Evolutionary conservation across 2,888 invertebrate genomes (phyloP), one percentile per base, ranked within the genome.

Genomic region (Diaphora mendica): DNA sequence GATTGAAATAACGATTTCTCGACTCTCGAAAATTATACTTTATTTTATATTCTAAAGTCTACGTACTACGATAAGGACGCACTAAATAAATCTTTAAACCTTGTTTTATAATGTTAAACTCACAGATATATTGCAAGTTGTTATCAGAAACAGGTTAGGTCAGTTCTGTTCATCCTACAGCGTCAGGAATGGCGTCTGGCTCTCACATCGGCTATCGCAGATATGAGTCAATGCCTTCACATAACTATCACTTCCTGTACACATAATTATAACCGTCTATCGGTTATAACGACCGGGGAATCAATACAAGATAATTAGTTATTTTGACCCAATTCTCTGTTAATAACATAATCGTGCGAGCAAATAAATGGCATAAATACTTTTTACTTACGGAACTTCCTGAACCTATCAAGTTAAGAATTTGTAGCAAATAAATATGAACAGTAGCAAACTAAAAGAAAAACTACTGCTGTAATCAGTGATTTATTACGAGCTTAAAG

Each of bases 171-270:
- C 15, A 35, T 55, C 17, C 55, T 39, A 55, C 0, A 55, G 51
- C 9, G 55, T 35, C 33, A 42, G 23, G 15, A 33, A n/a, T 44
- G 5, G 42, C 39, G 48, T 64, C 44, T 48, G n/a, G 30, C 23
- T 17, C 7, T 30, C 33, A 51, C 42, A 59, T 59, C 30, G 26
- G n/a, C 35, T 17, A 30, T 77, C 67, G 64, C 68, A 76, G 79
- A 84, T 48, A 48, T 86, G 88, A 89, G 84, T 89, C 89, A 89
- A 81, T 81, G 81, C 71, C 80, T 79, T 71, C 83, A 78, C 74
- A 59, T 76, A 55, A 80, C 64, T 79, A 82, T 76, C 80, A 85
- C 87, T 87, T 90, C 89, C 89, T 88, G 87, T 86, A 79, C 78
- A 85, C 85, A 85, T 79, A 81, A 82, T 87, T 82, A 85, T 82